Base-by-base conservation (phyloP, 1,140 invertebrate genomes). In the Papilio xuthus region DNA sequence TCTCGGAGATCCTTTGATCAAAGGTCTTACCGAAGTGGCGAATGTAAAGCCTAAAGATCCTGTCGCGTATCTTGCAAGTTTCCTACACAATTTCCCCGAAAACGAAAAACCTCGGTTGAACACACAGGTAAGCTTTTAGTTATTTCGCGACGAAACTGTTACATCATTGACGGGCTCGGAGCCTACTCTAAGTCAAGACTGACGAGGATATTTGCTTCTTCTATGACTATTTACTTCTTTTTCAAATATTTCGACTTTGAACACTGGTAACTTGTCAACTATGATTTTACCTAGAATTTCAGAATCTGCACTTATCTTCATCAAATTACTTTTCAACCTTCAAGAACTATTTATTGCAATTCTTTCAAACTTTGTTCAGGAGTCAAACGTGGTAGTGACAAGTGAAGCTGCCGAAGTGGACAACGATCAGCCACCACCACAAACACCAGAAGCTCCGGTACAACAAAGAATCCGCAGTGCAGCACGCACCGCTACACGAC, bases 21-120 rank as follows among this genome's bases (percentile, higher is more conserved):
- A 97, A 95, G 97, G 97, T 80, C 93, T 98, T 76, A 97, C 97
- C 26, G 97, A 98, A 94, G 96, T 98, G 63, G 97, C 97, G 69
- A 96, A 97, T 79, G 95, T 95, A 79, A 95, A 97, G 80, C 97
- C 97, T 9, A 95, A 96, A 79, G 97, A 98, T 93, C 97, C 97
- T 0, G 96, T 98, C 23, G 96, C 96, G 2, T 98, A 97, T 88
- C 94, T 98, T 20, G 97, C 97, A 8, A 96, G 96, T 70, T 98
- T 97, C 90, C 94, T 98, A 50, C 96, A 97, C 82, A 96, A 97
- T 85, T 97, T 96, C 71, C 96, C 95, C 74, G 95, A 95, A 69
- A 94, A 94, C 74, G 90, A 94, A 76, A 93, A 93, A 70, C 88
- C 90, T 78, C 85, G 83, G 76, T 80, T 91, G 81, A 88, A 89